A percentile compares a stretch with the other conserved stretches of the same genome.
These are phyloP conservation scores for Phragmatobia fuliginosa DNA, from an alignment of 2,888 invertebrate species.

Conservation along the genomic window DNA sequence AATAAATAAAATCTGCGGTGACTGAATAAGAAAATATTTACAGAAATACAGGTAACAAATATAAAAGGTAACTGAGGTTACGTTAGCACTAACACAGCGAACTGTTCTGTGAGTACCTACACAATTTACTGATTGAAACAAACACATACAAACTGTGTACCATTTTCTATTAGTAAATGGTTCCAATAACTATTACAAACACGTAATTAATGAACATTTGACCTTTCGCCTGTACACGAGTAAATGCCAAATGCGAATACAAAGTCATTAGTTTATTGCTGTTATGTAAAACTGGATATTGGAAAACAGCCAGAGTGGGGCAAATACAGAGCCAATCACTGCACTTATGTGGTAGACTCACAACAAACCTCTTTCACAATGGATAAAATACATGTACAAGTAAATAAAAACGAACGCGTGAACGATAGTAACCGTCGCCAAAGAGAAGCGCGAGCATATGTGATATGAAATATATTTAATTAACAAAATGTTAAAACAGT, in stretches of 20 bases:
- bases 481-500: too few species aligned
- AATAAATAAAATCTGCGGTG: too few species aligned
- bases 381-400: conserved; percentile 53
- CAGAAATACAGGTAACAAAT: too few species aligned
- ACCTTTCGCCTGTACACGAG: background rate
- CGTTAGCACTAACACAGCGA: too few species aligned
- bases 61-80: too few species aligned
- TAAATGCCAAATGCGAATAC: background rate
- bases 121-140: background rate
- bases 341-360: conserved; percentile 55
- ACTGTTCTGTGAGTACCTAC: too few species aligned
- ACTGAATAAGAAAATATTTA: too few species aligned
- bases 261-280: background rate
- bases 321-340: background rate
- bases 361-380: conserved; percentile 76
- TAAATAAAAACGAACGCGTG: conserved; percentile 70
- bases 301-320: background rate
- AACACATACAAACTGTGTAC: background rate
- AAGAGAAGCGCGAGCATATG: conserved; percentile 65
- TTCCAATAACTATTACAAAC: background rate
- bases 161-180: background rate
- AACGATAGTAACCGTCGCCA: conserved; percentile 60
- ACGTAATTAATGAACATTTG: background rate
- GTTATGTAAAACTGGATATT: background rate
- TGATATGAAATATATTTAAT: too few species aligned